Evolutionary conservation across 92 coral and sea anemone genomes (phyloP).

Genomic region (Umimayanthus chanpuru): DNA sequence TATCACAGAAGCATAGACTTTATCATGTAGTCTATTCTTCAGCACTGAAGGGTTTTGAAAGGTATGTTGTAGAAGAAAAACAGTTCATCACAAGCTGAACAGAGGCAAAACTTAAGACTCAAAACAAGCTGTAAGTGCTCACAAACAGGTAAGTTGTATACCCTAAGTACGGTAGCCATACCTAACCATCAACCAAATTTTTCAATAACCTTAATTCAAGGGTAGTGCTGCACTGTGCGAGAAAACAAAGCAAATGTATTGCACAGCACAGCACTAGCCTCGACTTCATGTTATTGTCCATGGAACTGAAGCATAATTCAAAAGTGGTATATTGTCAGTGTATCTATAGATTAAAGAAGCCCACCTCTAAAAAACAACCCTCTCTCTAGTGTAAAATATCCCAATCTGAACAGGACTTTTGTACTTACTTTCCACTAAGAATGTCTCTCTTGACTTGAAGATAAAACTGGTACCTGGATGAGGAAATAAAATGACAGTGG

Average conservation of each 20-base stretch:
- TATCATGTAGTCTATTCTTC: too few species aligned
- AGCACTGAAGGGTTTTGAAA: too few species aligned
- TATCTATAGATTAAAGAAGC: not conserved
- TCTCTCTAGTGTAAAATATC: not conserved
- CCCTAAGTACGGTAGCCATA: too few species aligned
- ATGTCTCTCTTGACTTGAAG: constrained; percentile 90
- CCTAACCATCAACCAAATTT: too few species aligned
- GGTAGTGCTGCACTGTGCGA: too few species aligned
- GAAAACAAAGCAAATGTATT: too few species aligned
- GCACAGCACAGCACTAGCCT: too few species aligned
- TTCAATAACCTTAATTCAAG: too few species aligned
- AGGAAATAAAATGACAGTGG: not conserved
- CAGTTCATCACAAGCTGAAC: not conserved
- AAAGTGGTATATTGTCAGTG: not conserved
- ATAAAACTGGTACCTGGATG: constrained; percentile 85
- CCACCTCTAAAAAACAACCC: not conserved
- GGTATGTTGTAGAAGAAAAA: too few species aligned
- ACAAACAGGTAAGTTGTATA: not conserved
- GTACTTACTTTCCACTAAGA: constrained; percentile 83
- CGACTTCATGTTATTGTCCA: too few species aligned
- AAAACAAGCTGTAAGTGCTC: not conserved
- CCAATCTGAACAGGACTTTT: not conserved
- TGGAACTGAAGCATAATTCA: too few species aligned
- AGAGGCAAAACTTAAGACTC: not conserved
- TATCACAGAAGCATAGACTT: too few species aligned